Percentiles rank a stretch among this genome's conserved stretches.
Evolutionary conservation across 2,113 vertebrate species (phyloP).

Genomic region (Calonectris borealis): DNA sequence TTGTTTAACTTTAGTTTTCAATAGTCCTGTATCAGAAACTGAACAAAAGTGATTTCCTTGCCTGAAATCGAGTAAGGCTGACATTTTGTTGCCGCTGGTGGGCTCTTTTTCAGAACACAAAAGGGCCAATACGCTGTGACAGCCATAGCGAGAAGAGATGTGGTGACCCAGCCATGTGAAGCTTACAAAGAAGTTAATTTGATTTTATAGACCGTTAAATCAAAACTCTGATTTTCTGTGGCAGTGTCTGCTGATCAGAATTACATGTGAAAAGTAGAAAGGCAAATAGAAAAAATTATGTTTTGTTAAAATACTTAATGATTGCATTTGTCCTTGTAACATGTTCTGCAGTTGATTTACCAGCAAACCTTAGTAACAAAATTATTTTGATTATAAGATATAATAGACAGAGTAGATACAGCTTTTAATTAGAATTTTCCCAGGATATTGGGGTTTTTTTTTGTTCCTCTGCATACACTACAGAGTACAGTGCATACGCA

Average conservation of each 20-base stretch:
- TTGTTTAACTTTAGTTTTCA: background rate
- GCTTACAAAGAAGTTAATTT: background rate
- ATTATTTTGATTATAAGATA: background rate
- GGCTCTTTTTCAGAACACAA: background rate
- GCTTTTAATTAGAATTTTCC: background rate
- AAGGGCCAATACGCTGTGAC: background rate
- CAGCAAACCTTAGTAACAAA: background rate
- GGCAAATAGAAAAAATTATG: background rate
- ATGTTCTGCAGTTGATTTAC: background rate
- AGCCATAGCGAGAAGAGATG: background rate
- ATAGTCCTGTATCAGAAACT: background rate
- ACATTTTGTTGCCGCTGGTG: background rate
- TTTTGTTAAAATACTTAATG: background rate
- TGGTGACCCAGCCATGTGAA: background rate
- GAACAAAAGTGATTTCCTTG: background rate
- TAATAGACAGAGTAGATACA: background rate
- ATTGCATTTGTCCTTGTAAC: background rate
- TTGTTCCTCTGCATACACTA: background rate
- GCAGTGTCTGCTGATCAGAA: background rate
- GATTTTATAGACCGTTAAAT: slow-evolving; percentile 36
- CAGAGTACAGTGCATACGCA: background rate
- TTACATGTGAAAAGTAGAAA: background rate
- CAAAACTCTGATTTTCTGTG: slow-evolving; percentile 10
- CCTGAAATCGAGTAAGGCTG: background rate
- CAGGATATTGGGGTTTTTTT: background rate